Evolutionary conservation across 1,140 invertebrate genomes (phyloP), one percentile per base, ranked within the genome.

Genomic region (Goniozus legneri): DNA sequence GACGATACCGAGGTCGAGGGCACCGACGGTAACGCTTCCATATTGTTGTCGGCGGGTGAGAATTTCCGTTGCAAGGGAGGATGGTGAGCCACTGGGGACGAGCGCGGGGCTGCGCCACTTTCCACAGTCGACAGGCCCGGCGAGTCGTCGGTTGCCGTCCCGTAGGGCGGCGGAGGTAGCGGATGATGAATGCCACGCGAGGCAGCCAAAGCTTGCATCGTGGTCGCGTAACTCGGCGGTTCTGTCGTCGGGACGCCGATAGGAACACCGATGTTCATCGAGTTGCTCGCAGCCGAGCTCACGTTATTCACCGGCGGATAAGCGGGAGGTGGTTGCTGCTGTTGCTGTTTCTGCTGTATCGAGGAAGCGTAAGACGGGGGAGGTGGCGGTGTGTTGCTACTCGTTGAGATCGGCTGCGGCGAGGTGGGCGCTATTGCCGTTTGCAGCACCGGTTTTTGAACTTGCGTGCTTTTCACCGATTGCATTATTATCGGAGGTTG

Each of bases 401-500:
- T 69, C 3, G 77, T 69, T 2, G 78, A 73, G 3, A 80, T 77
- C 2, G 78, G 77, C 57, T 79, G 82, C 3, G 89, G 88, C 1
- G 86, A 82, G 1, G 87, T 85, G 0, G 92, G 92, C 12, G 91
- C 92, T 7, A 94, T 91, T 0, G 94, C 94, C 4, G 92, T 96
- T 69, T 96, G 93, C 27, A 95, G 73, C 1, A 95, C 83, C 0
- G 94, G 94, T 71, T 96, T 96, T 62, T 94, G 90, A 3, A 95
- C 92, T 69, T 93, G 91, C 1, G 91, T 94, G 77, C 90, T 93
- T 66, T 93, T 94, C 1, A 96, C 94, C 16, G 91, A 92, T 66
- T 96, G 92, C 92, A 96, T 95, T 22, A 96, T 95, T 44, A 96
- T 91, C 0, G 92, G 92, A 12, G 91, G 86, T 62, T 95, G 92